Evolutionary conservation across 2,113 vertebrate genomes (phyloP).

Genomic region (Caretta caretta): DNA sequence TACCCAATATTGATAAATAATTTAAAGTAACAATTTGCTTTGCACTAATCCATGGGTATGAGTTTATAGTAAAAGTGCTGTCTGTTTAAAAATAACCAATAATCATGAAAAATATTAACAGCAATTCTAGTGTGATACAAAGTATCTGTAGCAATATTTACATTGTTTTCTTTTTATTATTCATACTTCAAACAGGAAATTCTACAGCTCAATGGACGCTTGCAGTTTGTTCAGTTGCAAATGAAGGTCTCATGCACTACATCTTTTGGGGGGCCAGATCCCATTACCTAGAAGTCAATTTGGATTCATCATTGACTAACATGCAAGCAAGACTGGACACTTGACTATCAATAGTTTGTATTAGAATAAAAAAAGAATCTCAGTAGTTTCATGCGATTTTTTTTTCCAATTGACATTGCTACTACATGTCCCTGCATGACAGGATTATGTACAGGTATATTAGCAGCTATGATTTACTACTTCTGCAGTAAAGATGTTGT

Average conservation of each 20-base stretch:
- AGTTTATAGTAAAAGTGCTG: not conserved
- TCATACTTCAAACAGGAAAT: not conserved
- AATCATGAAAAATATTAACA: not conserved
- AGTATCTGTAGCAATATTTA: not conserved
- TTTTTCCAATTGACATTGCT: not conserved
- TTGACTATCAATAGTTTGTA: not conserved
- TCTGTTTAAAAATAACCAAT: not conserved
- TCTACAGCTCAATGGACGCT: not conserved
- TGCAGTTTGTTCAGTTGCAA: not conserved
- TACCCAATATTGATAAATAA: not conserved
- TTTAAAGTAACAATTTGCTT: not conserved
- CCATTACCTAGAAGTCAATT: accelerated
- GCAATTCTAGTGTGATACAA: not conserved
- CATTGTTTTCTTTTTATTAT: not conserved
- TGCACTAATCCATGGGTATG: not conserved
- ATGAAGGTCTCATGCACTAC: not conserved
- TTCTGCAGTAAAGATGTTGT: not conserved
- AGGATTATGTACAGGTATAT: accelerated
- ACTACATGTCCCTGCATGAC: not conserved
- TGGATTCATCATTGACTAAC: not conserved
- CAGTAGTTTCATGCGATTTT: not conserved
- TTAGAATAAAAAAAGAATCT: not conserved
- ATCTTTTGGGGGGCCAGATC: not conserved
- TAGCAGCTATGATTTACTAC: not conserved
- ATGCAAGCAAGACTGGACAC: not conserved